phyloP scores from a whole-genome alignment of 2,797 vertebrate genomes.

The Novumbra hubbsi region DNA sequence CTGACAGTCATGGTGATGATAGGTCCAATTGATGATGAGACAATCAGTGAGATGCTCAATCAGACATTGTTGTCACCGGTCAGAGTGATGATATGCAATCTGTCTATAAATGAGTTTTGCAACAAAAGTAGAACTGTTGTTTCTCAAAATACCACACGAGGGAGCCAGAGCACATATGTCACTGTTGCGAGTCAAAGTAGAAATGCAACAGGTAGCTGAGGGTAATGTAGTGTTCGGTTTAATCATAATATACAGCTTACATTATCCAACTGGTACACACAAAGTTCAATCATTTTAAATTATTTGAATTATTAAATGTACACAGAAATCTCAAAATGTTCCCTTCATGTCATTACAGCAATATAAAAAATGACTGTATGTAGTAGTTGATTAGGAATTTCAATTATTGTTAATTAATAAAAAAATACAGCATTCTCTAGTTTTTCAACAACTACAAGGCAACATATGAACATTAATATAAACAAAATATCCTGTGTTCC shows the following conservation, averaged over 20 bases:
- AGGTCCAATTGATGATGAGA: no score
- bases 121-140: neutral
- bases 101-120: no score
- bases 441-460: neutral
- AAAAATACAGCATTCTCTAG: neutral
- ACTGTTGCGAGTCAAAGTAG: neutral
- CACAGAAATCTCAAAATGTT: neutral
- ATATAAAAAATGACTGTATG: neutral
- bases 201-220: neutral
- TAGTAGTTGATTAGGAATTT: neutral
- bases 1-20: no score
- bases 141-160: neutral
- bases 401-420: neutral
- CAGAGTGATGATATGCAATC: no score
- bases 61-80: no score
- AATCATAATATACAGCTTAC: conserved; percentile 1
- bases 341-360: neutral
- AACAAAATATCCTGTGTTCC: neutral
- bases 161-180: neutral
- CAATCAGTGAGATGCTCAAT: no score
- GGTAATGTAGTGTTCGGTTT: neutral
- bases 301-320: neutral
- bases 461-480: neutral
- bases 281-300: neutral
- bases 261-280: neutral